phyloP scores from a whole-genome alignment of 2,888 invertebrate species.

The Euphydryas editha region DNA sequence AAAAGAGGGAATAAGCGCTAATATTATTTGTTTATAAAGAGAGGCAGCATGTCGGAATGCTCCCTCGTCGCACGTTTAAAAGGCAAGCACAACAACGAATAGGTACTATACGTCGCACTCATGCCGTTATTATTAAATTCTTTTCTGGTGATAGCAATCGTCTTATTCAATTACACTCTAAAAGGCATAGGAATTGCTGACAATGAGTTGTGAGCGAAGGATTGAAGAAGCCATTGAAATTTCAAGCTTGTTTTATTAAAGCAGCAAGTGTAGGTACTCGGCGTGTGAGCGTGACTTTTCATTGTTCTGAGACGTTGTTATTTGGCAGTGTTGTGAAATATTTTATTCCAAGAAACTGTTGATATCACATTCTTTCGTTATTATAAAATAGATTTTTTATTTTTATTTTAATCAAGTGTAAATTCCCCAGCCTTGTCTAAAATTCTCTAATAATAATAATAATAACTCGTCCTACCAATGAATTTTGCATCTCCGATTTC shows the following conservation, averaged over 20 bases:
- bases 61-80: slow-evolving; percentile 45
- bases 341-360: not conserved
- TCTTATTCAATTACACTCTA: slow-evolving; percentile 78
- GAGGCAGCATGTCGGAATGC: not conserved
- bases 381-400: too few species aligned
- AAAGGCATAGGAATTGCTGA: slow-evolving; percentile 73
- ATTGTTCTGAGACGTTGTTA: slow-evolving; percentile 28
- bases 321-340: slow-evolving; percentile 11
- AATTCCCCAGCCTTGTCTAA: too few species aligned
- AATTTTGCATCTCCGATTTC: too few species aligned
- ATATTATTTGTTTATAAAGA: slow-evolving; percentile 9
- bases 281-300: slow-evolving; percentile 44
- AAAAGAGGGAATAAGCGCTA: slow-evolving; percentile 9
- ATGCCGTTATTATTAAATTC: slow-evolving; percentile 78
- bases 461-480: too few species aligned
- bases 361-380: too few species aligned
- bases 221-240: slow-evolving; percentile 66
- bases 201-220: slow-evolving; percentile 66
- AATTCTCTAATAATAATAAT: too few species aligned
- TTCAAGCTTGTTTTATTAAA: slow-evolving; percentile 69
- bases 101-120: slow-evolving; percentile 60
- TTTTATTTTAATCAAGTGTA: too few species aligned
- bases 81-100: slow-evolving; percentile 45
- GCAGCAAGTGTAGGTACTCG: slow-evolving; percentile 52
- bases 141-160: slow-evolving; percentile 77